Base-by-base conservation (phyloP, 2,113 vertebrate species). In the Labeo rohita region DNA sequence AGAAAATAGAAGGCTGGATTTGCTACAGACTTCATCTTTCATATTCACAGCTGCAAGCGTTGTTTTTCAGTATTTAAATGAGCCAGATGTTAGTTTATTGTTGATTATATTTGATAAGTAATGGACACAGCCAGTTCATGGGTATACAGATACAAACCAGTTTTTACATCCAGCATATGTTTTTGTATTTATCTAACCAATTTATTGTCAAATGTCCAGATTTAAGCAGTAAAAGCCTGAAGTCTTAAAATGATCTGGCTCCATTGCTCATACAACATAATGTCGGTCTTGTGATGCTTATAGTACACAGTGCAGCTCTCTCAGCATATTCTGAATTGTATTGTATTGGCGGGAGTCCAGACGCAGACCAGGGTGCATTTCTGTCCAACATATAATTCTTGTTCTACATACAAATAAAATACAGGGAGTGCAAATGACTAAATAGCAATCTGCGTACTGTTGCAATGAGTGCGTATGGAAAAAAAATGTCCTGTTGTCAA, bases 281-380 rank as follows among this genome's bases (percentile, higher is more conserved):
- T 54, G 23, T 21, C 63, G 52, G 47, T 82, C 63, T 39, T 82
- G 47, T 70, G 28, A 6, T 0, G 8, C 50, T 50, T 52, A 7
- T 45, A 45, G 36, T 61, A 39, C 43, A 45, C 77, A 43, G 16
- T 16, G 50, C 43, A 34, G 61, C 80, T 52, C 28, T 82, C 63
- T 82, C 80, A 82, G 63, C 80, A 82, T 70, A 36, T 82, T 82
- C 16, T 36, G 28, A 52, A 50, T 68, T 36, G 45, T 52, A 70
- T 52, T 66, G 23, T 54, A 52, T 54, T 82, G 63, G 63, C 65
- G 1, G 28, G 23, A 52, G 63, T 82, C 65, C 80, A 82, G 28
- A 50, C 0, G n/a, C 43, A 65, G 43, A 70, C 56, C n/a, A 23
- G 39, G 9, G 28, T 68, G 61, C 79, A 61, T 66, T 81, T 81